Base-by-base conservation (phyloP, 2,888 invertebrate species). In the Schizaphis graminum region DNA sequence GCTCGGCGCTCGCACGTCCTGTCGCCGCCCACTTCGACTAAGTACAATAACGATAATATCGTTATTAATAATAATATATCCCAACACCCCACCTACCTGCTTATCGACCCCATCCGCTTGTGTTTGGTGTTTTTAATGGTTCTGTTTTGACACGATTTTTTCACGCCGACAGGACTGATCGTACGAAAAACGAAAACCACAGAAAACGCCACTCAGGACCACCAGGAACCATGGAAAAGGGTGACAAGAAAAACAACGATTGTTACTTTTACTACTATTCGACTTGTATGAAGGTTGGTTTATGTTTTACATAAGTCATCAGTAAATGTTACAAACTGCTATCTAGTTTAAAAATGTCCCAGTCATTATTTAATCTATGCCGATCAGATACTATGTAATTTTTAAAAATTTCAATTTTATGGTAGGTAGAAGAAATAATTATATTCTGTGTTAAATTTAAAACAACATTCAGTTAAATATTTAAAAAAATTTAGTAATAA, bases 181-280 rank as follows among this genome's bases (percentile, higher is more conserved):
- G 5, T 77, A 77, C 49, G 11, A 77, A n/a, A 44, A 16, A 92
- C 84, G 11, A 61, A 61, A 87, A 10, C 13, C 41, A 53, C 41
- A 28, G 11, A n/a, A 92, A 3, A 92, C 86, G 8, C 26, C 49
- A 77, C 41, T 67, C 35, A 91, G 67, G 26, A 92, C 61, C 28
- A 41, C 41, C 28, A 86, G 28, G 24, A 84, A 61, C n/a, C 7
- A 94, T 94, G 94, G 94, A 94, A n/a, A 94, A 92, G 57, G 87
- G 91, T 3, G 97, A 97, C 95, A 97, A 97, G 95, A 97, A 97
- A 96, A 97, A 97, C 96, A 97, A 98, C 96, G 98, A 98, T 96
- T 98, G 98, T 96, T 98, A 98, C 96, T 98, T 98, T 96, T 98
- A 97, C 96, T 98, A 98, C 96, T 98, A 98, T 96, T 98, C 98